These are phyloP conservation scores for Anoncus sp. DNA, from an alignment of 2,888 invertebrate species.

Conservation along the genomic window DNA sequence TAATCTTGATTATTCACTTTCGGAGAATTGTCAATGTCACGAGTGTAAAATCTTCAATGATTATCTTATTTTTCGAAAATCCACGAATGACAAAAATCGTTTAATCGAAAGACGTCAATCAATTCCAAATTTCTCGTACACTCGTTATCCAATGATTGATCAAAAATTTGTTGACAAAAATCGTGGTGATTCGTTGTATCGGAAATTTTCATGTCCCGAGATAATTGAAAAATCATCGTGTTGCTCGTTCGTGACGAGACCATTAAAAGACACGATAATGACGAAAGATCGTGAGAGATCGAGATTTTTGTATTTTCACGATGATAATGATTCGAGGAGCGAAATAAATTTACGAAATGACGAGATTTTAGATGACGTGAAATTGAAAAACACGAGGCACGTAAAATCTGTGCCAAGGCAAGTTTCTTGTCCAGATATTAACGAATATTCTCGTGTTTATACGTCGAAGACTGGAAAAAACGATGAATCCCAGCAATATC, in stretches of 20 bases:
- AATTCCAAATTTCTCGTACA: neutral
- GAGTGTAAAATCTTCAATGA: no score
- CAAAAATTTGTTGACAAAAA: neutral
- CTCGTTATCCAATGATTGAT: neutral
- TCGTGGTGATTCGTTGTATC: neutral
- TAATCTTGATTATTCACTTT: neutral
- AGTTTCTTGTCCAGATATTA: constrained; percentile 46
- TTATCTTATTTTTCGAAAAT: neutral
- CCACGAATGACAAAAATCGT: neutral
- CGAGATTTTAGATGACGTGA: neutral
- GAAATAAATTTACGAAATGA: neutral
- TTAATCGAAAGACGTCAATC: neutral
- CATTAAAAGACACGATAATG: neutral
- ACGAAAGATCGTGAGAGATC: neutral
- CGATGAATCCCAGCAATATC: constrained; percentile 15
- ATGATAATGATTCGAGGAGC: no score
- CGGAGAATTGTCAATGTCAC: constrained; percentile 40
- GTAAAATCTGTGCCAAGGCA: constrained; percentile 21
- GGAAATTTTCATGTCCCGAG: constrained; percentile 38
- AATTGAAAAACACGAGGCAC: no score
- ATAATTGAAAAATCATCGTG: constrained; percentile 30
- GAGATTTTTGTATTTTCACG: neutral
- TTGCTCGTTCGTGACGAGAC: no score
- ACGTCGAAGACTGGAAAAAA: neutral
- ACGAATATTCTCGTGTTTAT: neutral